phyloP scores from a whole-genome alignment of 2,113 vertebrate genomes.

The Amblyornis subalaris region DNA sequence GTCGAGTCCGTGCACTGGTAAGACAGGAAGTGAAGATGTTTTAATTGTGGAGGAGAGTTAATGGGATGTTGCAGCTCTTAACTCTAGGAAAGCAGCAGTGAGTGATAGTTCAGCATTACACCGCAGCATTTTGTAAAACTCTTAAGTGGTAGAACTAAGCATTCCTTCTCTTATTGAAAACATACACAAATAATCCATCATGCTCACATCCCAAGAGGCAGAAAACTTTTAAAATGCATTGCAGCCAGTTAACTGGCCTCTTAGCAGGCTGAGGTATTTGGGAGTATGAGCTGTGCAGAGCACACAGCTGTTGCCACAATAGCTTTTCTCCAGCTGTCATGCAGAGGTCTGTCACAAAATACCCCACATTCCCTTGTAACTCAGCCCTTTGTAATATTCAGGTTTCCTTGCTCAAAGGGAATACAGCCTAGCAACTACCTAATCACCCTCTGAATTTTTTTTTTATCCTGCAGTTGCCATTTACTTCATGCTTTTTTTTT shows the following conservation, averaged over 20 bases:
- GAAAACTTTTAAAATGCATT: neutral
- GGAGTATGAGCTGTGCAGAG: constrained; percentile 56
- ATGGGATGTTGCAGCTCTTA: neutral
- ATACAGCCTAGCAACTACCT: constrained; percentile 31
- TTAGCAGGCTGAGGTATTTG: constrained; percentile 57
- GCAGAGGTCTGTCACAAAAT: constrained; percentile 71
- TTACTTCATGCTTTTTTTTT: neutral
- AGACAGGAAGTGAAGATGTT: constrained; percentile 21
- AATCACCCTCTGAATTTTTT: constrained; percentile 9
- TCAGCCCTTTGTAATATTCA: constrained; percentile 61
- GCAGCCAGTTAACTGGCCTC: constrained; percentile 11
- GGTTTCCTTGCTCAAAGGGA: constrained; percentile 53
- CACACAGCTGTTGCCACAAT: constrained; percentile 73
- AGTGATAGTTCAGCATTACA: neutral
- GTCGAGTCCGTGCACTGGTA: neutral
- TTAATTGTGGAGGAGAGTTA: constrained; percentile 5
- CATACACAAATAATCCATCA: constrained; percentile 25
- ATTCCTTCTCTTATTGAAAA: constrained; percentile 41
- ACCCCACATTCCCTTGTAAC: constrained; percentile 68
- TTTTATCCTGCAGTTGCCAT: constrained; percentile 21
- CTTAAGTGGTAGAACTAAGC: neutral
- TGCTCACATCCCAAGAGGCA: constrained; percentile 9
- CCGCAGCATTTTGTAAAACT: neutral
- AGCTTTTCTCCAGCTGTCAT: constrained; percentile 78
- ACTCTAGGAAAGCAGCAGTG: neutral